Evolutionary conservation across 2,888 invertebrate species (phyloP).

Genomic region (Prionchulus punctatus): DNA sequence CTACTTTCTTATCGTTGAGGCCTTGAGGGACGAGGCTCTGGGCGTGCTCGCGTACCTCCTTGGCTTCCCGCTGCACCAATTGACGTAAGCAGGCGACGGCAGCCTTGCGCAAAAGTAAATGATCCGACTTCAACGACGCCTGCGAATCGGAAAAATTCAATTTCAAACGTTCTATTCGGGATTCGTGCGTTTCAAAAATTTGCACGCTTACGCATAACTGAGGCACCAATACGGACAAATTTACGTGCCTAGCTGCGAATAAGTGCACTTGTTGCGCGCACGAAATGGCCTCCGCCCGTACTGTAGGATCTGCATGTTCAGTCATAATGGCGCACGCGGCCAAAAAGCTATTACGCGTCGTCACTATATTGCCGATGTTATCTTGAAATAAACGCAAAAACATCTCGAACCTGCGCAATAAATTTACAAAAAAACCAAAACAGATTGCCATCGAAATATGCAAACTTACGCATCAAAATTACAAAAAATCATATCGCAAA

Average conservation of each 20-base stretch:
- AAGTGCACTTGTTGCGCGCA: conserved; percentile 93
- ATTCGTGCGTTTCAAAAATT: not conserved
- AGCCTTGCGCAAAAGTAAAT: conserved; percentile 74
- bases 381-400: conserved; percentile 34
- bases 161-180: not conserved
- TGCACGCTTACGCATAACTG: conserved; percentile 60
- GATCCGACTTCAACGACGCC: conserved; percentile 39
- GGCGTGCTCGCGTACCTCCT: conserved; percentile 83
- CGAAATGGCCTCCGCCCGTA: conserved; percentile 84
- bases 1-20: conserved; percentile 12
- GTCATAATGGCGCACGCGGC: conserved; percentile 84
- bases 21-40: conserved; percentile 46
- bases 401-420: not conserved
- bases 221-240: conserved; percentile 50
- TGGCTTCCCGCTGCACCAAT: conserved; percentile 83
- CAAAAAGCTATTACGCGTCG: conserved; percentile 63
- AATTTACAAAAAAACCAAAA: not conserved
- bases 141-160: not conserved
- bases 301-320: conserved; percentile 53
- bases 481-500: too few relatives aligned
- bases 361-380: conserved; percentile 53
- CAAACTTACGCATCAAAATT: too few relatives aligned
- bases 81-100: conserved; percentile 87
- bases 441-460: not conserved
- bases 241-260: conserved; percentile 86